Percentiles rank a stretch among this genome's conserved stretches.
Conservation (phyloP, 2,888 invertebrate species). For the Phengaris arion region DNA sequence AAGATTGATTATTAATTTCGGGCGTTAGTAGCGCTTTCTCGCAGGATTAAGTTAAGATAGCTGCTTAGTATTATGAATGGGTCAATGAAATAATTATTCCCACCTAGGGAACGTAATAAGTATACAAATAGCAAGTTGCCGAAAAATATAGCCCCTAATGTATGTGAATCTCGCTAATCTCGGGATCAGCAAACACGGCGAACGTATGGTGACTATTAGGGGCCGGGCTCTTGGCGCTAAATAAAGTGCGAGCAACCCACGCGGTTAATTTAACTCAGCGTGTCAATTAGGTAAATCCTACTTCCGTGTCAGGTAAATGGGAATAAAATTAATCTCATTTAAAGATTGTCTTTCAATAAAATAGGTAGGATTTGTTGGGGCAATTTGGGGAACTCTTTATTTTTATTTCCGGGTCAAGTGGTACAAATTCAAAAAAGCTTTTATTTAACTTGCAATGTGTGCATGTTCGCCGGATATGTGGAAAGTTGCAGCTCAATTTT, state of each 20-base stretch:
- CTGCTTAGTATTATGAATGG: not conserved
- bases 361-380: not conserved
- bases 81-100: not conserved
- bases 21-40: too few species aligned
- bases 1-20: too few species aligned
- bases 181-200: constrained; percentile 1
- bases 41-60: too few species aligned
- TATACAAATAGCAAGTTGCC: not conserved
- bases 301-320: constrained; percentile 6
- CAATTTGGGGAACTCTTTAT: too few species aligned
- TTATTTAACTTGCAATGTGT: too few species aligned
- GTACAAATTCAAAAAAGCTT: too few species aligned
- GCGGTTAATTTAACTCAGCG: not conserved
- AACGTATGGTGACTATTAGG: constrained; percentile 18
- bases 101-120: not conserved
- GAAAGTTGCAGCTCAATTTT: too few species aligned
- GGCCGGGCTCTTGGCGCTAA: not conserved
- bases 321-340: not conserved
- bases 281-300: constrained; percentile 18
- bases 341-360: not conserved
- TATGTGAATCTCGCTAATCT: constrained; percentile 17
- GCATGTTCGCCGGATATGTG: too few species aligned
- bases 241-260: constrained; percentile 9
- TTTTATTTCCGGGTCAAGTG: too few species aligned
- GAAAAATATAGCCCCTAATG: not conserved